Base-by-base conservation (phyloP, 2,888 invertebrate species). In the Eupithecia pulchellata region DNA sequence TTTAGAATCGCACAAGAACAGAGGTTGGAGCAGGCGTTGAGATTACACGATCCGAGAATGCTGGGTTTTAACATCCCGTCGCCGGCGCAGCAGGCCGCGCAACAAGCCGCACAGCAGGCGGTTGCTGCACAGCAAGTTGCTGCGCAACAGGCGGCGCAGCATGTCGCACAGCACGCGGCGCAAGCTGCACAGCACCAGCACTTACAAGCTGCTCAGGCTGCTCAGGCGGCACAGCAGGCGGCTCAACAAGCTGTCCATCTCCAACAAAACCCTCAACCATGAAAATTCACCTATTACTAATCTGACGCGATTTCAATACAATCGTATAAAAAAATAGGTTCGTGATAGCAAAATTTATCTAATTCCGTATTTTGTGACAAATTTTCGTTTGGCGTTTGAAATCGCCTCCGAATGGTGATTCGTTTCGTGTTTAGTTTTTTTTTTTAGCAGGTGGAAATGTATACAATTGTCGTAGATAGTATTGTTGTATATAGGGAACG, bases 281-380 rank as follows among this genome's bases (percentile, higher is more conserved):
- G 97, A 97, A 96, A 96, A 93, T 96, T 96, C 94, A 96, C 95
- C 95, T 97, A 96, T 95, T 97, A 96, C 96, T 97, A 96, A 96
- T 93, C 92, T 88, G 92, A 94, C 80, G 91, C 92, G 91, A 92
- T 94, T 93, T 92, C 91, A 78, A 82, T 82, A 74, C 77, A 79
- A 81, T 79, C 79, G 79, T 83, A 75, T 75, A 76, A 75, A 85
- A 74, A 74, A 84, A 64, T 67, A 67, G 79, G 76, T 79, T 82
- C 81, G 80, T 78, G 78, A 82, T 80, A 82, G 80, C 81, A 83
- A 85, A 85, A 80, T 79, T 79, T 68, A 72, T 77, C 72, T 75
- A 75, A 74, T 75, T 75, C 68, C 65, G 64, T 73, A 71, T 64
- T 75, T 72, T 63, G 64, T 76, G 75, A 73, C 25, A 78, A 82